Base-by-base conservation (phyloP, 2,797 vertebrate species). In the Intellagama lesueurii region DNA sequence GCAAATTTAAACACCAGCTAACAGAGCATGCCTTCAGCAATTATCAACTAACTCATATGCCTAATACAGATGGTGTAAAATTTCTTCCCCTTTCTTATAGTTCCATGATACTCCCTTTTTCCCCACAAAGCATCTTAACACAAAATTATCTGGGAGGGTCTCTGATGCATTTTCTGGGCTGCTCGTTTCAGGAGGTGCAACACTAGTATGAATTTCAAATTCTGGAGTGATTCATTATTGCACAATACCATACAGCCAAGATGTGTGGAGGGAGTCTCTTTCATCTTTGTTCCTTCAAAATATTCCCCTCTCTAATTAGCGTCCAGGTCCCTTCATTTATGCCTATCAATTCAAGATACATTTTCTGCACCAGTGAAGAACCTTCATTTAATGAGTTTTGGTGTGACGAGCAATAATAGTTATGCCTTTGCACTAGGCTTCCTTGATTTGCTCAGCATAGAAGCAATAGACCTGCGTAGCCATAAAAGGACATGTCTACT, bases 241-340 rank as follows among this genome's bases (percentile, higher is more conserved):
- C 56, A 16, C 73, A 90, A 82, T 49, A 40, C 28, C 56, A n/a
- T 0, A 35, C 76, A 90, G 81, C 89, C 84, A 91, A 68, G 75
- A 77, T 81, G 90, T 77, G 90, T 72, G 89, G 81, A 73, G 60
- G 88, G 68, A 88, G 81, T 80, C 92, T 77, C 88, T 93, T 92
- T 88, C 78, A 77, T 89, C 78, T 89, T 83, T 1, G 16, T 44
- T 81, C 87, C 88, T 87, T 78, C 83, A 83, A 88, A 82, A 91
- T 92, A 91, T 91, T 66, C 80, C 2, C 14, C 19, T 87, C 30
- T 92, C 85, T 91, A 90, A 92, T 92, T 93, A 93, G 86, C 89
- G 90, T n/a, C 86, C 14, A 22, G 83, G 70, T 78, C 68, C 79
- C 88, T 79, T 88, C 87, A 87, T 92, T 92, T 92, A 86, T 56